These are phyloP conservation scores for Misgurnus mizolepis DNA, from an alignment of 2,113 vertebrate genomes.

Conservation along the genomic window DNA sequence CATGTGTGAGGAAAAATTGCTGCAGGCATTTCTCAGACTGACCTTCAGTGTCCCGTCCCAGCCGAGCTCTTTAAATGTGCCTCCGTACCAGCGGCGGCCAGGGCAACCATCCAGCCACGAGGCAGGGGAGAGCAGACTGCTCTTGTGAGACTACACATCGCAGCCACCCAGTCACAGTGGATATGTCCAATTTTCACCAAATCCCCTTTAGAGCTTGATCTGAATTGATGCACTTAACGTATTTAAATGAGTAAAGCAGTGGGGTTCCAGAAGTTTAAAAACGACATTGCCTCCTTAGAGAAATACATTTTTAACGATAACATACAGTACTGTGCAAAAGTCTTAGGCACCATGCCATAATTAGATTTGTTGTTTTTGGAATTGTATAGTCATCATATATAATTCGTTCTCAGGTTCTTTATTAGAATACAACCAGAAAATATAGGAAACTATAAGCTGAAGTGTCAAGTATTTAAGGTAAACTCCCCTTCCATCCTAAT, in stretches of 20 bases:
- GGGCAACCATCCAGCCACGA: constrained; percentile 27
- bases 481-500: no score
- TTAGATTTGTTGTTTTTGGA: no score
- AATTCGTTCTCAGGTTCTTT: no score
- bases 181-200: constrained; percentile 41
- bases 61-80: constrained; percentile 24
- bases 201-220: constrained; percentile 16
- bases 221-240: constrained; percentile 7
- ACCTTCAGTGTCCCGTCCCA: constrained; percentile 44
- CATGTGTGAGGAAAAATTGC: constrained; percentile 54
- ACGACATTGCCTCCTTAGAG: no score
- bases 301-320: no score
- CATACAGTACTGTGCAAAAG: no score
- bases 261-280: neutral
- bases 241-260: constrained; percentile 15
- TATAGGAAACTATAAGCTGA: no score
- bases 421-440: no score
- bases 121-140: neutral
- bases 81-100: constrained; percentile 11
- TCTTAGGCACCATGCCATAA: no score
- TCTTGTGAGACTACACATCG: constrained; percentile 24
- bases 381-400: no score
- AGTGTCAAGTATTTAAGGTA: no score
- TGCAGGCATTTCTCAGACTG: constrained; percentile 49
- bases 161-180: constrained; percentile 5